Evolutionary conservation across 2,888 invertebrate species (phyloP), one percentile per base, ranked within the genome.

Genomic region (Tanytarsus gracilentus): DNA sequence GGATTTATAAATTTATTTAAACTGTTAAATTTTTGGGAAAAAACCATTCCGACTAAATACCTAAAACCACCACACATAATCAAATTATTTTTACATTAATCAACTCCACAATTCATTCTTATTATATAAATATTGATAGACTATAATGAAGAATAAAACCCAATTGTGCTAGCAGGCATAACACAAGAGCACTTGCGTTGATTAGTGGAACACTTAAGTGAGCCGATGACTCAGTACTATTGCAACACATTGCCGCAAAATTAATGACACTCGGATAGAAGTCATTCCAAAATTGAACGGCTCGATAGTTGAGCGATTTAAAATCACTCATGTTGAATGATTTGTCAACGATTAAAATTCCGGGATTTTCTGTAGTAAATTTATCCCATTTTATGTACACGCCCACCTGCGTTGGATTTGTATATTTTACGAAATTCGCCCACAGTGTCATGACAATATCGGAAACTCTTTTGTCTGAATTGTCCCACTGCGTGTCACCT

Each of bases 221-320:
- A 18, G 27, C 27, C n/a, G 58, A 44, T 11, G 58, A 58, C 4
- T 70, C 70, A 14, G 72, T 72, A 62, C 77, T 78, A 68, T 86
- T 86, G 67, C 89, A 90, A 68, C 89, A 89, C 67, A 83, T 82
- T 3, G 81, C 82, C 1, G 87, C 83, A 63, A 85, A 81, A 66
- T 82, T 80, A 9, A 86, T 73, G 39, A 89, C 81, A 72, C 80
- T 84, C 0, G 89, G 89, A 69, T 86, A 90, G 70, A 88, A 88
- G 63, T 85, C 82, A 66, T 88, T 87, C 90, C 90, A 90, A 73
- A 90, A 90, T 63, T 84, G 83, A 64, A 88, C 80, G 21, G 86
- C 82, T 67, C 84, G 85, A 67, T 87, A 86, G 72, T 88, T 85
- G 27, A 88, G 77, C 27, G 76, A 79, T 2, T 75, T 76, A 0